phyloP scores from a whole-genome alignment of 2,113 vertebrate genomes.

The Solenodon paradoxus region DNA sequence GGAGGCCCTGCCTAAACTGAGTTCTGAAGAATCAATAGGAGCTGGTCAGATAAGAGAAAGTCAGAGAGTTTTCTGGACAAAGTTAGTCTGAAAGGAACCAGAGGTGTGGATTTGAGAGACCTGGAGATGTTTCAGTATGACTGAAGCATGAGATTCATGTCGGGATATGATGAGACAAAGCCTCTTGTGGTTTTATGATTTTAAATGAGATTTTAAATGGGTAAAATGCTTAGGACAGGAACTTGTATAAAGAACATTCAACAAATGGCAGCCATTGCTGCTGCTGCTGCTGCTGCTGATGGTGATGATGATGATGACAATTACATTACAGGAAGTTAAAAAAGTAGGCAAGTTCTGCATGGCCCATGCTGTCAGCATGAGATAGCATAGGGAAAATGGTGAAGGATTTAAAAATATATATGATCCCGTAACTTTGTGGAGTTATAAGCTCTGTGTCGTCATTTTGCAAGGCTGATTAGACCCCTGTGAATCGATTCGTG shows the following conservation, averaged over 20 bases:
- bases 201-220: not conserved
- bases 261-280: not conserved
- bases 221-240: not conserved
- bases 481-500: not conserved
- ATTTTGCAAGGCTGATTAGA: slow-evolving; percentile 23
- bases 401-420: not conserved
- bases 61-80: not conserved
- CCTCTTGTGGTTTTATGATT: not conserved
- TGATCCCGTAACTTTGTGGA: not conserved
- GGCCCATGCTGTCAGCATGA: not conserved
- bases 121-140: not conserved
- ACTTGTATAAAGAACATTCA: not conserved
- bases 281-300: too few relatives aligned
- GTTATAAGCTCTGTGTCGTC: not conserved
- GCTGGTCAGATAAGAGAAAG: not conserved
- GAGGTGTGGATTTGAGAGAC: not conserved
- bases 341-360: not conserved
- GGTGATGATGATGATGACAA: not conserved
- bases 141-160: not conserved
- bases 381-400: not conserved
- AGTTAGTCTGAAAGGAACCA: not conserved
- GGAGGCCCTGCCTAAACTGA: not conserved
- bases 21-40: not conserved
- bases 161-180: not conserved
- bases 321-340: not conserved